Evolutionary conservation across 2,113 vertebrate species (phyloP), one percentile per base, ranked within the genome.

Genomic region (Sardina pilchardus): DNA sequence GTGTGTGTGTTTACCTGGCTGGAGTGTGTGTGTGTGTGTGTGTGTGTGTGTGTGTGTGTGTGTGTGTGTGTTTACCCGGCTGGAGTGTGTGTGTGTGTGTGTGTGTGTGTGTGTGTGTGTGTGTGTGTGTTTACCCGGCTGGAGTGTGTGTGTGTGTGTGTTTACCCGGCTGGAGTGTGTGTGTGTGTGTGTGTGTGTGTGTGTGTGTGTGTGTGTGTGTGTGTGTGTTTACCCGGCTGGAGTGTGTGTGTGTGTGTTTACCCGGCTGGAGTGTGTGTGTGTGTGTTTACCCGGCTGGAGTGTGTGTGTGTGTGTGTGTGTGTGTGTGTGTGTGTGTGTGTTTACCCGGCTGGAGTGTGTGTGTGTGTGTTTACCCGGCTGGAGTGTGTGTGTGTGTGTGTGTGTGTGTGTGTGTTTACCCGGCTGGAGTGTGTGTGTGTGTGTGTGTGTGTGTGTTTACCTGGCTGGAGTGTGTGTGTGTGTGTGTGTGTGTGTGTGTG

Each of bases 281-380:
- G 45, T 47, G 45, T 47, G 12, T 47, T 47, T 47, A 47, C 45
- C 45, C 8, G 9, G 45, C 6, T 14, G 1, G 45, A n/a, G n/a
- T 47, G 8, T 47, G 63, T 63, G n/a, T 34, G 21, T 82, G 80
- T 43, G 81, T 53, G n/a, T 85, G 63, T 56, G 42, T 71, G n/a
- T 82, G 39, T 67, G 53, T 67, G 56, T 45, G 53, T 75, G 14
- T 45, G 24, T 81, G 81, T 88, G 81, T 67, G 24, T 87, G 82
- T 42, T 44, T 63, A 53, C 82, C 56, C 81, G 2, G n/a, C 12
- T 9, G 43, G 30, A n/a, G n/a, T n/a, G n/a, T n/a, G n/a, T n/a
- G n/a, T 26, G 26, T 26, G 45, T 47, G 45, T 47, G 12, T 47
- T 47, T 47, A 47, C 45, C 45, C 8, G 9, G 45, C 6, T 14